These are phyloP conservation scores for Octodonta nipae DNA, from an alignment of 2,888 invertebrate genomes.

Conservation along the genomic window DNA sequence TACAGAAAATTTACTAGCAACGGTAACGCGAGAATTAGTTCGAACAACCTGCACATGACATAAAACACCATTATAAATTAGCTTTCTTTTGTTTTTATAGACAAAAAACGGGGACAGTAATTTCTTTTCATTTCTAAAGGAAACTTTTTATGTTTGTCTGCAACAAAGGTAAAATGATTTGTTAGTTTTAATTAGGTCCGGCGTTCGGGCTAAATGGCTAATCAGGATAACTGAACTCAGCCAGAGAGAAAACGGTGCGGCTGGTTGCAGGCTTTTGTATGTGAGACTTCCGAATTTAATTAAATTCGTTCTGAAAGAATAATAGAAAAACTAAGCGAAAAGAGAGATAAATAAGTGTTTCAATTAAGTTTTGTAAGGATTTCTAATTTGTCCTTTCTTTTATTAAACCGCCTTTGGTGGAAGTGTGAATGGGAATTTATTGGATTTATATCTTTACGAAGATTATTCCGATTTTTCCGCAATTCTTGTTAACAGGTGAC, in stretches of 20 bases:
- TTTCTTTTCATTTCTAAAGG: too few species aligned
- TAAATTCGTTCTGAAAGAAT: conserved; percentile 9
- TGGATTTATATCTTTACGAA: conserved; percentile 1
- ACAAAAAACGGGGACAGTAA: too few species aligned
- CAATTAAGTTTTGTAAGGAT: conserved; percentile 8
- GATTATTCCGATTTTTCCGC: too few species aligned
- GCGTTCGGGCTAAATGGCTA: background rate
- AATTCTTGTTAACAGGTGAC: too few species aligned
- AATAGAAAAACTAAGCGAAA: conserved; percentile 7
- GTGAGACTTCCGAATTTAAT: conserved; percentile 8
- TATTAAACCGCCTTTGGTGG: conserved; percentile 1
- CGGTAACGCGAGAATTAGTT: too few species aligned
- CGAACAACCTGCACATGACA: too few species aligned
- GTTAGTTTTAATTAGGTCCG: background rate
- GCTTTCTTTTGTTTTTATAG: too few species aligned
- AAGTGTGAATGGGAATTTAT: conserved; percentile 2
- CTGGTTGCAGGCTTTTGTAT: conserved; percentile 9
- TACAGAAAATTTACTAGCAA: too few species aligned
- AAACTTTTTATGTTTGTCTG: too few species aligned
- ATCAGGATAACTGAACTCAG: background rate
- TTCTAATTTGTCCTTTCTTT: conserved; percentile 4
- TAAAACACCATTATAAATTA: too few species aligned
- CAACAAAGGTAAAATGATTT: conserved; percentile 1
- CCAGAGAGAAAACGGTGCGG: too few species aligned
- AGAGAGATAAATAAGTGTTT: conserved; percentile 10